Base-by-base conservation (phyloP, 2,113 vertebrate species). In the Cranoglanis bouderius region DNA sequence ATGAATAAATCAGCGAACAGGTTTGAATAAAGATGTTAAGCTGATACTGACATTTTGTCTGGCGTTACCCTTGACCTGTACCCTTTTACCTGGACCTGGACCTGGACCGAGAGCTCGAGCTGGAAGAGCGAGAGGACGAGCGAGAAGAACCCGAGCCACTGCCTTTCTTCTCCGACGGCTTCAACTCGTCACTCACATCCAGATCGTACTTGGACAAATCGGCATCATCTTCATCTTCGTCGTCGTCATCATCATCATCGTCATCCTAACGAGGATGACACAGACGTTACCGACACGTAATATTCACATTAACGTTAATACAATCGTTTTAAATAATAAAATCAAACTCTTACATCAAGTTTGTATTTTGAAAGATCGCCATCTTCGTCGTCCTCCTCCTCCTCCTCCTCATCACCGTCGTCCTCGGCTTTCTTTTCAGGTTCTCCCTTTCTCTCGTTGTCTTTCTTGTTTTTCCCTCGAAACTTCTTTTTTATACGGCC, bases 81-180 rank as follows among this genome's bases (percentile, higher is more conserved):
- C 98, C 98, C 98, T 96, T 99, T 99, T 99, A 99, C 98, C 98
- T 99, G 98, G 98, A 99, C 98, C 98, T 98, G 94, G 98, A 99
- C 98, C 97, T 98, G 94, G 98, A 99, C 92, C 97, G 97, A 93
- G 98, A 99, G 92, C 97, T 97, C 93, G 98, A 99, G 93, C 97
- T 97, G 93, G 94, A 96, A n/a, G 96, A 97, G 90, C 97, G 97
- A 75, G 98, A 98, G 78, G 95, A 96, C 8, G 97, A 98, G 75
- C 91, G 96, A 67, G 98, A 98, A n/a, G 98, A 99, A 55, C 94
- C 97, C 2, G 98, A 98, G n/a, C 90, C 96, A 92, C 97, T 98
- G 91, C 95, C 95, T 93, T 96, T 95, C 89, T 94, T 93, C 57
- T 93, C 1, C 90, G 95, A 95, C 92, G 95, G 95, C 90, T 95